These are phyloP conservation scores for Drosophila tristis DNA, from an alignment of 1,140 invertebrate genomes.

Conservation along the genomic window DNA sequence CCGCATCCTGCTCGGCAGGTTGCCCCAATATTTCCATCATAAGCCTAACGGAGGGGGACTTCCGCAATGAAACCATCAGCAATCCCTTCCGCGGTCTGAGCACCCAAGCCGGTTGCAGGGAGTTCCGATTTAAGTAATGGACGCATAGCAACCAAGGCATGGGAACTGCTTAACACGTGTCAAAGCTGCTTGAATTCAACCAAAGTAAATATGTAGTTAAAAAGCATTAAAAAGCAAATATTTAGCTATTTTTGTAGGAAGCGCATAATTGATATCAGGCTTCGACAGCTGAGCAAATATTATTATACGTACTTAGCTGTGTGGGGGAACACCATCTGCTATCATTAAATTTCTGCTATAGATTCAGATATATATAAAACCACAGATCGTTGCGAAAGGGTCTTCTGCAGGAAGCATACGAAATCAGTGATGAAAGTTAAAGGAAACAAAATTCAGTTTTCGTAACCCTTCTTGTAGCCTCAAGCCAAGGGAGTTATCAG, in stretches of 20 bases:
- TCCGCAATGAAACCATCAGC: constrained; percentile 10
- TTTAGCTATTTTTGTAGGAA: too few species aligned
- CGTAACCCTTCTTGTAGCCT: background rate
- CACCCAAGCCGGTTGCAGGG: background rate
- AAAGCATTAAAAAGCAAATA: too few species aligned
- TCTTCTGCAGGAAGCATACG: too few species aligned
- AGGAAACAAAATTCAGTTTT: background rate
- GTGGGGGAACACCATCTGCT: background rate
- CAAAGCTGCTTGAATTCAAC: too few species aligned
- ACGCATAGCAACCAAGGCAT: too few species aligned
- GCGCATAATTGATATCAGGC: too few species aligned
- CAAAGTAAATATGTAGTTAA: too few species aligned
- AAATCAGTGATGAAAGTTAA: too few species aligned
- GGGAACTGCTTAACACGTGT: too few species aligned
- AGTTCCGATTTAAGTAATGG: constrained; percentile 27
- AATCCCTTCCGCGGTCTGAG: constrained; percentile 15
- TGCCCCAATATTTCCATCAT: background rate
- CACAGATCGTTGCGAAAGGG: too few species aligned
- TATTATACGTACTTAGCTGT: too few species aligned
- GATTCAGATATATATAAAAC: background rate
- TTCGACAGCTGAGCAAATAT: background rate
- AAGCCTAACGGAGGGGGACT: background rate
- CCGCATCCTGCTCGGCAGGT: background rate
- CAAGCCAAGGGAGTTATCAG: background rate
- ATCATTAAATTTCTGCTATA: too few species aligned